Conservation (phyloP, 1,140 invertebrate genomes). For the Sitodiplosis mosellana region DNA sequence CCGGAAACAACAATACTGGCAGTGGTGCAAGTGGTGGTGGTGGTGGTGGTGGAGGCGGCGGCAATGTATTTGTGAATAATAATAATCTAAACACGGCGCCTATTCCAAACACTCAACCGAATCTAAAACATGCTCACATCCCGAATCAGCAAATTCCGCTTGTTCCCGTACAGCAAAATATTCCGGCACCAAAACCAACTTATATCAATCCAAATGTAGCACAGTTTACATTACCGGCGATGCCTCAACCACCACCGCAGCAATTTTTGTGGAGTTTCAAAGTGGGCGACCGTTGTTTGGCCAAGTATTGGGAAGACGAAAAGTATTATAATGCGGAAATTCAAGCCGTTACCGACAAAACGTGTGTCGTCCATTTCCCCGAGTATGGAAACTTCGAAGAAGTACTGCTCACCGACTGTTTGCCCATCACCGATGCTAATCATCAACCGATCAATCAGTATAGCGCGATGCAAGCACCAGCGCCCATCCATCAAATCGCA, state of each 20-base stretch:
- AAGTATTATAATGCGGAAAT: conserved; percentile 75
- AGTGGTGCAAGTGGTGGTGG: conserved; percentile 2
- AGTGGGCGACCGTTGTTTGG: conserved; percentile 62
- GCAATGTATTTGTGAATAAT: neutral
- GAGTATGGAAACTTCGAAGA: conserved; percentile 82
- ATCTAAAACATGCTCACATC: neutral
- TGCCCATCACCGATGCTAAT: conserved; percentile 36
- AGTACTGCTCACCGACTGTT: conserved; percentile 58
- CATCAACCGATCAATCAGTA: conserved; percentile 14
- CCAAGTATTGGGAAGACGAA: conserved; percentile 85
- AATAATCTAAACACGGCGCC: neutral
- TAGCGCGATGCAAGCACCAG: conserved; percentile 1
- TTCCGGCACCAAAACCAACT: neutral
- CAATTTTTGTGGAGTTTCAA: conserved; percentile 38
- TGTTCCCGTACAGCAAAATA: neutral
- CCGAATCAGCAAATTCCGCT: neutral
- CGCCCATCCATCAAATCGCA: conserved; percentile 1
- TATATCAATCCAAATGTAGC: neutral
- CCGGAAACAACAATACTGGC: conserved; percentile 13
- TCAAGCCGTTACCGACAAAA: conserved; percentile 53
- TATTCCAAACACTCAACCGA: neutral
- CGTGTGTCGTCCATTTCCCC: conserved; percentile 67
- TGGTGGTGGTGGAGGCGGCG: neutral
- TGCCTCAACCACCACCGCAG: neutral
- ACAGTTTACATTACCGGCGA: neutral